A percentile compares a stretch with the other conserved stretches of the same genome.
phyloP scores from a whole-genome alignment of 2,113 vertebrate genomes.

The Eptesicus fuscus region DNA sequence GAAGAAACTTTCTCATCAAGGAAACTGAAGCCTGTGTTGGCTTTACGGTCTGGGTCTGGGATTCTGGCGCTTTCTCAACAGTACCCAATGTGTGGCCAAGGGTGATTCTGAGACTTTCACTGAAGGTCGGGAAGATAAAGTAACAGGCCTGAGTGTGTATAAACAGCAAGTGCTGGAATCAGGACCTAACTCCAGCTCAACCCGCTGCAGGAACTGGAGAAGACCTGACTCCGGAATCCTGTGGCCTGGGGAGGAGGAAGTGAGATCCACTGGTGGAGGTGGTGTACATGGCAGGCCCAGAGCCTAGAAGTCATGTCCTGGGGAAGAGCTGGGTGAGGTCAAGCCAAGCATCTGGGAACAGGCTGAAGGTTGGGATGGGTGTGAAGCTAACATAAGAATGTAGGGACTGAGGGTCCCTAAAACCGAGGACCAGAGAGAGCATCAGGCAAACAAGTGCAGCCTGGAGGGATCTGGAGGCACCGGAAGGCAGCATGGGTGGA shows the following conservation, averaged over 20 bases:
- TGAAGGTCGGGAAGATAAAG: neutral
- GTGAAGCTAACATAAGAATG: neutral
- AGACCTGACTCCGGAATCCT: neutral
- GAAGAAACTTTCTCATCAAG: neutral
- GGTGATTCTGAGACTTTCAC: neutral
- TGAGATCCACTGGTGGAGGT: neutral
- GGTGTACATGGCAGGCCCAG: neutral
- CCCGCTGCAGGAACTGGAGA: neutral
- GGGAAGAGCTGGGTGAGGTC: neutral
- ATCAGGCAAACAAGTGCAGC: neutral
- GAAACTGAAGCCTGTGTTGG: neutral
- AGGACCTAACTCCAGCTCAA: neutral
- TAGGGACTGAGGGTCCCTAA: neutral
- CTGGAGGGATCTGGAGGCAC: neutral
- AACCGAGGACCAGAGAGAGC: neutral
- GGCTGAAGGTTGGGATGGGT: neutral
- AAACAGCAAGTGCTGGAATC: neutral
- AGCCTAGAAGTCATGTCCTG: neutral
- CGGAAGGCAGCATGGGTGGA: fast-evolving
- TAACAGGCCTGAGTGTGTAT: neutral
- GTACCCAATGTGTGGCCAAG: too few species aligned
- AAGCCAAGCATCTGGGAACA: neutral
- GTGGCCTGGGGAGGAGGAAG: neutral
- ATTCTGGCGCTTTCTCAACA: neutral
- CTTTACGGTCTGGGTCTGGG: neutral